Percentiles rank a stretch among this genome's conserved stretches.
These are phyloP conservation scores for Hypotaenidia philippensis DNA, from an alignment of 2,797 vertebrate genomes.

Conservation along the genomic window DNA sequence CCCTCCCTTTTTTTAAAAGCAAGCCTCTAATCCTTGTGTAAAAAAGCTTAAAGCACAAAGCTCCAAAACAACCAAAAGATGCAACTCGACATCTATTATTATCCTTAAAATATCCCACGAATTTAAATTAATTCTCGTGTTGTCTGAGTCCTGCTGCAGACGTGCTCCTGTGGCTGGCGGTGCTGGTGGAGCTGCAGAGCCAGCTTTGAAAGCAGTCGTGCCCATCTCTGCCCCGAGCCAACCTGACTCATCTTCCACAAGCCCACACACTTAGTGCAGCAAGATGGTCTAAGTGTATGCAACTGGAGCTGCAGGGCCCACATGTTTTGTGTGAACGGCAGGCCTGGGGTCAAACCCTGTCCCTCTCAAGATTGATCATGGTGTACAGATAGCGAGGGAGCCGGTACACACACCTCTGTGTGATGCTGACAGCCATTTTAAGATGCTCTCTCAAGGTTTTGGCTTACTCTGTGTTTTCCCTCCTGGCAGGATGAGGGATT, in stretches of 20 bases:
- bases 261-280: not conserved
- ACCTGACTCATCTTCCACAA: not conserved
- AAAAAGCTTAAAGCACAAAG: slow-evolving; percentile 57
- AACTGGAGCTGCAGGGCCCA: accelerated
- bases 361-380: accelerated
- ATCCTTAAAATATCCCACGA: slow-evolving; percentile 28
- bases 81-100: slow-evolving; percentile 34
- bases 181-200: accelerated
- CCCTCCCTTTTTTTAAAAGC: slow-evolving; percentile 19
- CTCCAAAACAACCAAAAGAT: slow-evolving; percentile 51
- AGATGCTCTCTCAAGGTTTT: not conserved
- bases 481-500: not conserved
- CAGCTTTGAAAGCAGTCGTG: accelerated
- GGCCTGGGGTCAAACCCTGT: not conserved
- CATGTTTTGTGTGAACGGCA: accelerated
- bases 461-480: not conserved
- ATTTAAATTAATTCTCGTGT: not conserved
- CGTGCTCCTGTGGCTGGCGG: not conserved
- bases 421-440: accelerated
- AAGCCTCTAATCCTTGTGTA: slow-evolving; percentile 39
- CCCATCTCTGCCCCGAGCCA: not conserved
- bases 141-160: not conserved
- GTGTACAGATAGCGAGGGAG: accelerated
- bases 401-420: accelerated
- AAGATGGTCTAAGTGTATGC: not conserved